A percentile compares a stretch with the other conserved stretches of the same genome.
Conservation (phyloP, 1,140 invertebrate species). For the Drosophila funebris region DNA sequence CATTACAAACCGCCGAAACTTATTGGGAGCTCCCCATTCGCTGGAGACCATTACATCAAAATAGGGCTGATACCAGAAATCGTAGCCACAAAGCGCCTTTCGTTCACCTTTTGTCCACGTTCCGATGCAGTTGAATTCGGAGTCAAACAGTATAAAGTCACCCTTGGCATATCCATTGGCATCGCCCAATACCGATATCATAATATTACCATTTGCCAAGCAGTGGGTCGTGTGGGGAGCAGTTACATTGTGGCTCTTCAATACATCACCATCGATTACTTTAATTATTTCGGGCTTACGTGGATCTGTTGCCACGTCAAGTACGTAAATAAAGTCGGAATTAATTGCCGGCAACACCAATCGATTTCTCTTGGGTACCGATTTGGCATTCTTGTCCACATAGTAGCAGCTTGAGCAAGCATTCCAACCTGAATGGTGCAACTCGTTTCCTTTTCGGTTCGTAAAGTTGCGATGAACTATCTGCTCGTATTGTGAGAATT, state of each 20-base stretch:
- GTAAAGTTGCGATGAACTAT: conserved; percentile 94
- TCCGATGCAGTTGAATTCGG: conserved; percentile 88
- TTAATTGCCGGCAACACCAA: conserved; percentile 93
- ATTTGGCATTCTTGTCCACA: conserved; percentile 84
- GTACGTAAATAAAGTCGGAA: conserved; percentile 93
- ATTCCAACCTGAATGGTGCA: conserved; percentile 99
- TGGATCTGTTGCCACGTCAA: conserved; percentile 91
- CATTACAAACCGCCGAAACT: conserved; percentile 87
- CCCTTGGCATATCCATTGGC: conserved; percentile 91
- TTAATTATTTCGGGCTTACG: conserved; percentile 86
- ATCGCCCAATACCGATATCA: conserved; percentile 97
- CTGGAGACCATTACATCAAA: conserved; percentile 95
- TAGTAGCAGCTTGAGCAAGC: conserved; percentile 95
- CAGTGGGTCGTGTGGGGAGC: conserved; percentile 98
- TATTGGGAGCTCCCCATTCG: conserved; percentile 96
- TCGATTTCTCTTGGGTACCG: conserved; percentile 88
- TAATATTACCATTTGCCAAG: conserved; percentile 94
- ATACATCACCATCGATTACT: conserved; percentile 89
- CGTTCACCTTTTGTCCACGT: conserved; percentile 88
- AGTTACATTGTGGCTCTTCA: conserved; percentile 89
- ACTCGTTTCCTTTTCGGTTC: conserved; percentile 92
- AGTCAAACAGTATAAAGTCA: conserved; percentile 95
- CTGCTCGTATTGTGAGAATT: too few species aligned
- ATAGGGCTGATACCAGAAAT: conserved; percentile 98
- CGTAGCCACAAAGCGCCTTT: conserved; percentile 89